Conservation (phyloP, 2,797 vertebrate genomes). For the Enteromius unitaeniatus region DNA sequence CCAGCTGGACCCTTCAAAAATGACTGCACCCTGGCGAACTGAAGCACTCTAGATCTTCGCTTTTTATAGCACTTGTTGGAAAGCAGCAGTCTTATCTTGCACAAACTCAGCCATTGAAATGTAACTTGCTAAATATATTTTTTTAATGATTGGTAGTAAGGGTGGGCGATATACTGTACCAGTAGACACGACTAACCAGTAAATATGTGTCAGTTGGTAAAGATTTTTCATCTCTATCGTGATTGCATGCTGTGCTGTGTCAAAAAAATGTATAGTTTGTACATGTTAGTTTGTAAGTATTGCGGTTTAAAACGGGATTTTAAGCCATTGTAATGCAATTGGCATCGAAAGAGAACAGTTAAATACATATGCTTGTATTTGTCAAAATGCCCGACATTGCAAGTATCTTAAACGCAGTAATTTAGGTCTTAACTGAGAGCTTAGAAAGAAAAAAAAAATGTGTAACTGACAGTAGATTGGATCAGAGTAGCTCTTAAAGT, state of each 20-base stretch:
- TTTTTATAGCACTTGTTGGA: neutral
- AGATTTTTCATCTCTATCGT: neutral
- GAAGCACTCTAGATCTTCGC: conserved; percentile 9
- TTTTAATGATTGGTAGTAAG: neutral
- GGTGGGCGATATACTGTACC: neutral
- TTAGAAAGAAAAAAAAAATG: no score
- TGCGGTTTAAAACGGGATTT: neutral
- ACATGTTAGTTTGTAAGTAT: neutral
- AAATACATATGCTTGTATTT: neutral
- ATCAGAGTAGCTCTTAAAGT: no score
- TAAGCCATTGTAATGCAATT: neutral
- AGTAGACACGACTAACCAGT: neutral
- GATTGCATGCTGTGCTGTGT: neutral
- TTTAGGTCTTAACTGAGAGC: no score
- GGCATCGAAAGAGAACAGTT: neutral
- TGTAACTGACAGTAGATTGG: no score
- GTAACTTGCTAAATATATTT: neutral
- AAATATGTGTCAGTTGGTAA: neutral
- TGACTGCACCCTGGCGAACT: conserved; percentile 37
- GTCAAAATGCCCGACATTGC: neutral
- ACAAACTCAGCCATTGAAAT: neutral
- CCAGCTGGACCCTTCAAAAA: conserved; percentile 53
- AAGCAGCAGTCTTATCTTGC: neutral
- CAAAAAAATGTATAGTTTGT: neutral
- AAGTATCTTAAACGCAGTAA: no score